Base-by-base conservation (phyloP, 1,140 invertebrate species). In the Calephelis nemesis region DNA sequence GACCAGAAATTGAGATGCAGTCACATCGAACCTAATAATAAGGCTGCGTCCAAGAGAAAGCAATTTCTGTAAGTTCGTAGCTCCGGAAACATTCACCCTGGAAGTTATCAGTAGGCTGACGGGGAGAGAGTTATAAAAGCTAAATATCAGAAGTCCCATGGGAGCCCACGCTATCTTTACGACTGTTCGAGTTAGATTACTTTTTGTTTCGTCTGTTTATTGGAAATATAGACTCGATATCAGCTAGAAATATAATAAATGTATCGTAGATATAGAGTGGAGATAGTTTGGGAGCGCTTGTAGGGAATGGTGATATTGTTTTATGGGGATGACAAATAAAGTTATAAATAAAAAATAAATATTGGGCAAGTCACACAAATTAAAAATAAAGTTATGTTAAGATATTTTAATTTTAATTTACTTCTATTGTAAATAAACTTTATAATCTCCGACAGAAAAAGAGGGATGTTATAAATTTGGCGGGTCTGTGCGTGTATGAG, bases 151-250 rank as follows among this genome's bases (percentile, higher is more conserved):
- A 70, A 68, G 65, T 73, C 80, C 78, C 78, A 49, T 64, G 80
- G 81, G 85, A 77, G 66, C 73, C 77, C 73, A 72, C 76, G 78
- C 81, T 88, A 86, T 86, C 83, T 88, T 84, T 84, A 85, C 76
- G 80, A 84, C 73, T 80, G 82, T 78, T 79, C 71, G 77, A 88
- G 81, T 87, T 85, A 83, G 84, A 87, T 88, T 87, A 84, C 78
- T 85, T 88, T 85, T 84, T 85, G 78, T 82, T 79, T 70, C 65
- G 75, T 62, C 63, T 62, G 74, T 71, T 80, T 84, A 83, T 84
- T 84, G 77, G 81, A 74, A 79, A 80, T 86, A 79, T 82, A 65
- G 71, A 70, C 68, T 75, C 62, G 30, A 30, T 67, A 62, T 70
- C 60, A 40, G 19, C 54, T 58, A 30, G 54, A 58, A 54, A 58